Percentiles rank a stretch among this genome's conserved stretches.
Conservation (phyloP, 2,113 vertebrate genomes). For the Perca flavescens region DNA sequence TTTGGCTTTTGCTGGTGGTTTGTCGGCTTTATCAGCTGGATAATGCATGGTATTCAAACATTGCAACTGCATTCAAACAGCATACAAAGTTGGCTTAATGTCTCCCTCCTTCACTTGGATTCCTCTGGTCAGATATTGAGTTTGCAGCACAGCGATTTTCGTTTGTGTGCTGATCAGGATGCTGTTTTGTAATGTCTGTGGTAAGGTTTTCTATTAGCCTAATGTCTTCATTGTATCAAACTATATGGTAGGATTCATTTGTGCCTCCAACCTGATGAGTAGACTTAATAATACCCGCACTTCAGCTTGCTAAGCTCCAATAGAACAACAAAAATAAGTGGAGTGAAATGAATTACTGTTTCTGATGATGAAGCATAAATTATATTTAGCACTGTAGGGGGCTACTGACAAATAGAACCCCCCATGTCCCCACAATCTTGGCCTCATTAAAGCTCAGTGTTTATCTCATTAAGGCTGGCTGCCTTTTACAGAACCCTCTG, state of each 20-base stretch:
- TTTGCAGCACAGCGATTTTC: constrained; percentile 13
- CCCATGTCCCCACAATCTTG: constrained; percentile 48
- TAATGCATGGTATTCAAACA: constrained; percentile 46
- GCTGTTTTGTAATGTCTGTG: constrained; percentile 23
- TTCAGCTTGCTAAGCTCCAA: not conserved
- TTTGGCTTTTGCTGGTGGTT: constrained; percentile 9
- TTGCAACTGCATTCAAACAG: constrained; percentile 43
- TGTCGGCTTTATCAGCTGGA: constrained; percentile 48
- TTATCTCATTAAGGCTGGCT: constrained; percentile 74
- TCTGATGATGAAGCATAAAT: constrained; percentile 49
- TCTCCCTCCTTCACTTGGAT: constrained; percentile 22
- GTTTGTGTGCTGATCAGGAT: not conserved
- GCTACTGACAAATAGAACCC: constrained; percentile 54
- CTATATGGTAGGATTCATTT: not conserved
- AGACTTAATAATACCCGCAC: not conserved
- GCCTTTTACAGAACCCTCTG: constrained; percentile 70
- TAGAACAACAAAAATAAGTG: constrained; percentile 22
- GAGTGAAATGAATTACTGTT: constrained; percentile 47
- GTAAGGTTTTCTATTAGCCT: constrained; percentile 9
- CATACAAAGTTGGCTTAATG: constrained; percentile 23
- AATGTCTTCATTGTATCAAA: not conserved
- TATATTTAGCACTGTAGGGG: constrained; percentile 53
- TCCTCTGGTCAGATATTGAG: constrained; percentile 29
- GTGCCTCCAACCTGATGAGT: not conserved
- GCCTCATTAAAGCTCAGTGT: constrained; percentile 74